Percentiles rank a stretch among this genome's conserved stretches.
phyloP scores from a whole-genome alignment of 2,797 vertebrate species.

The Clarias laeviceps region DNA sequence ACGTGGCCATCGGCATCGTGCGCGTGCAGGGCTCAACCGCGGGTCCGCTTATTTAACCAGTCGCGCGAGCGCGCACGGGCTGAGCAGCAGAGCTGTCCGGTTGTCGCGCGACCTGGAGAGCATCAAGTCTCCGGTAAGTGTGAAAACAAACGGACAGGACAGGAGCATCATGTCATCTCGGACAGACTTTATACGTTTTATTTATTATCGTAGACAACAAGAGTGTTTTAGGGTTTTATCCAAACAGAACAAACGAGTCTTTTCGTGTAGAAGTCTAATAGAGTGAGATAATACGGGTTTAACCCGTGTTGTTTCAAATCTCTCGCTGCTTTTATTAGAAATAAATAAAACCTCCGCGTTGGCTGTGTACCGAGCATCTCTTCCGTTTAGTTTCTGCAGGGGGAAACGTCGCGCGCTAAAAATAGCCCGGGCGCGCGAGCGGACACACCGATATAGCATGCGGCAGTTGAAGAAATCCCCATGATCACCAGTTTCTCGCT shows the following conservation, averaged over 20 bases:
- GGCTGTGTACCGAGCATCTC: slow-evolving; percentile 43
- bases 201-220: too few species aligned
- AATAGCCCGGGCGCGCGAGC: slow-evolving; percentile 46
- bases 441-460: slow-evolving; percentile 28
- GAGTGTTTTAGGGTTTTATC: not conserved
- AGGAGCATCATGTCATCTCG: not conserved
- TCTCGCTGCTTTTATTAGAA: not conserved
- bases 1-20: slow-evolving; percentile 15
- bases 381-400: slow-evolving; percentile 47
- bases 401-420: slow-evolving; percentile 55
- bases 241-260: not conserved
- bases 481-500: slow-evolving; percentile 31
- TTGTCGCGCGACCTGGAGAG: slow-evolving; percentile 1
- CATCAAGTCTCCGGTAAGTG: slow-evolving; percentile 14
- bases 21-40: slow-evolving; percentile 14
- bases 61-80: slow-evolving; percentile 10
- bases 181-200: not conserved
- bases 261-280: not conserved
- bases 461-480: slow-evolving; percentile 22
- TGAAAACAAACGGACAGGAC: not conserved
- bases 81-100: not conserved
- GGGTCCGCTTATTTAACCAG: slow-evolving; percentile 14
- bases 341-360: not conserved
- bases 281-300: too few species aligned
- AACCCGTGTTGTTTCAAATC: not conserved